Percentiles rank a stretch among this genome's conserved stretches.
These are phyloP conservation scores for Embidobia sp. DNA, from an alignment of 2,888 invertebrate species.

Conservation along the genomic window DNA sequence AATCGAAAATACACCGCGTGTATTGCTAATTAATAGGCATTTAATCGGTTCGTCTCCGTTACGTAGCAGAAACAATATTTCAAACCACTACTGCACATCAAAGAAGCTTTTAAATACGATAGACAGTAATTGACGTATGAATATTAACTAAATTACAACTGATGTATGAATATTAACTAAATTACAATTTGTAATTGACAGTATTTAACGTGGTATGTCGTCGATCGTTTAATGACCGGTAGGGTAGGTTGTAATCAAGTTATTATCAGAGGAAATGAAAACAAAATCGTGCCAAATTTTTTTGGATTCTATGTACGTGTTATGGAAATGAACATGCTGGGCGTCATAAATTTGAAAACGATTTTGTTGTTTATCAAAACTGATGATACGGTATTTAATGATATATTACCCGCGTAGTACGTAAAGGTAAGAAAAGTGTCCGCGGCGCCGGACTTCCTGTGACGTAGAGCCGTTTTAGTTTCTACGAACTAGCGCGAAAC, in stretches of 20 bases:
- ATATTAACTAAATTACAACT: too few relatives aligned
- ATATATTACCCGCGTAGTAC: slow-evolving; percentile 29
- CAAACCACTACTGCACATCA: slow-evolving; percentile 4
- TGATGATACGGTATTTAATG: slow-evolving; percentile 38
- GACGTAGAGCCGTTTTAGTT: slow-evolving; percentile 51
- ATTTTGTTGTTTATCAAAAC: slow-evolving; percentile 28
- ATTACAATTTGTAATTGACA: slow-evolving; percentile 26
- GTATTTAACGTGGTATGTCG: slow-evolving; percentile 6
- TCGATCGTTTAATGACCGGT: slow-evolving; percentile 6
- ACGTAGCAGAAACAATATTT: slow-evolving; percentile 19
- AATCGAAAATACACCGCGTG: background rate
- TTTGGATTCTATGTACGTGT: too few relatives aligned
- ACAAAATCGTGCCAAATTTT: too few relatives aligned
- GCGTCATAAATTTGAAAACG: slow-evolving; percentile 20
- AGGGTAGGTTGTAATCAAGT: too few relatives aligned
- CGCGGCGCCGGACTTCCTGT: slow-evolving; percentile 53
- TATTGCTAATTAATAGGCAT: slow-evolving; percentile 19
- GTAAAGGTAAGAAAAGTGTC: slow-evolving; percentile 34
- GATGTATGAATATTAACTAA: slow-evolving; percentile 21
- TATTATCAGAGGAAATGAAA: too few relatives aligned
- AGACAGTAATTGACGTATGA: background rate
- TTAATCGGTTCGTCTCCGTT: slow-evolving; percentile 19
- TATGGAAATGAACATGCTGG: too few relatives aligned
- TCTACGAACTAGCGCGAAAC: slow-evolving; percentile 60
- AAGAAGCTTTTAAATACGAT: slow-evolving; percentile 8